Conservation (phyloP, 1,140 invertebrate species). For the Drosophila hydei region DNA sequence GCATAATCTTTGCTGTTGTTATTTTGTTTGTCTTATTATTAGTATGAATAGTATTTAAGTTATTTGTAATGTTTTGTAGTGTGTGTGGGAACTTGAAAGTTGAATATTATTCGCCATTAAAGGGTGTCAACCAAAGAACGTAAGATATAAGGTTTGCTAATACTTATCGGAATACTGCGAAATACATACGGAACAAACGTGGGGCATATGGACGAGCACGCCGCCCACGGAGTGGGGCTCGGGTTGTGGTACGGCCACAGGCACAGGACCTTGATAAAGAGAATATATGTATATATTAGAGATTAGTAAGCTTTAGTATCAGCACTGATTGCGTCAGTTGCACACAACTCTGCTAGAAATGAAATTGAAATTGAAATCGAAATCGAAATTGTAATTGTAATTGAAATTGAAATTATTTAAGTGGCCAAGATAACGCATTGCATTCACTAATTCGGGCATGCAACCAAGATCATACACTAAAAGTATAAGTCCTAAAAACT, state of each 20-base stretch:
- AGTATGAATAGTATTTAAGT: conserved; percentile 5
- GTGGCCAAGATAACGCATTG: conserved; percentile 70
- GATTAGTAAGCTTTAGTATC: conserved; percentile 48
- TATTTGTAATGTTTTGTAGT: conserved; percentile 12
- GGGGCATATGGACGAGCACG: conserved; percentile 94
- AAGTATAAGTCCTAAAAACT: conserved; percentile 55
- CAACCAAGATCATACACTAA: conserved; percentile 59
- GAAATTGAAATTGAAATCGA: conserved; percentile 44
- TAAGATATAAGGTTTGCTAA: conserved; percentile 38
- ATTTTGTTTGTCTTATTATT: conserved; percentile 22
- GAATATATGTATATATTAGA: conserved; percentile 23
- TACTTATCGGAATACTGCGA: conserved; percentile 26
- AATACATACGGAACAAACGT: conserved; percentile 89
- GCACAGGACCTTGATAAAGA: conserved; percentile 80
- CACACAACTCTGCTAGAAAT: conserved; percentile 60
- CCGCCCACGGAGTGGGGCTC: conserved; percentile 92
- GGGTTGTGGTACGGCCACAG: conserved; percentile 84
- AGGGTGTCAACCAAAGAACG: conserved; percentile 66
- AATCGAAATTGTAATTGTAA: no score
- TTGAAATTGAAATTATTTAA: conserved; percentile 43
- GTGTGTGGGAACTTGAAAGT: conserved; percentile 49
- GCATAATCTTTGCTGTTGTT: conserved; percentile 55
- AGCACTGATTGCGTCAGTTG: conserved; percentile 25
- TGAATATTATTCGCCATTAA: conserved; percentile 52
- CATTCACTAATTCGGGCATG: conserved; percentile 77